Percentiles rank a stretch among this genome's conserved stretches.
phyloP scores from a whole-genome alignment of 2,797 vertebrate species.

The Lophius americanus region DNA sequence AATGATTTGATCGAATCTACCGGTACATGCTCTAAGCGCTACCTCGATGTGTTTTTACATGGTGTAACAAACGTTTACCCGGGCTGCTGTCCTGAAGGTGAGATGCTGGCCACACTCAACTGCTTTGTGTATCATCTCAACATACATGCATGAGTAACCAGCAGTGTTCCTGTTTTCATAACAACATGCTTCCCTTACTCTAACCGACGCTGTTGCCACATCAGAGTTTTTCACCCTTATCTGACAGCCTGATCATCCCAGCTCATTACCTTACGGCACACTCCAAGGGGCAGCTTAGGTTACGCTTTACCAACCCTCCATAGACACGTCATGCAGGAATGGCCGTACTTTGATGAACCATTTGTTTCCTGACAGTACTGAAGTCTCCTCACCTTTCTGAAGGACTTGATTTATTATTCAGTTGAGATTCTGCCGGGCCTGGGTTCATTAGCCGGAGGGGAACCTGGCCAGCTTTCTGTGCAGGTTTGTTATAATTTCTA shows the following conservation, averaged over 20 bases:
- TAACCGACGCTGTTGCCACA: slow-evolving; percentile 71
- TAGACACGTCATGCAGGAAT: slow-evolving; percentile 21
- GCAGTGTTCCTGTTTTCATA: slow-evolving; percentile 68
- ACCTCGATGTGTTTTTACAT: background rate
- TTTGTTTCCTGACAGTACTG: slow-evolving; percentile 37
- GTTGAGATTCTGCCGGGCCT: slow-evolving; percentile 18
- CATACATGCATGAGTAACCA: slow-evolving; percentile 42
- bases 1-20: background rate
- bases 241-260: slow-evolving; percentile 43
- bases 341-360: slow-evolving; percentile 43
- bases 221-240: slow-evolving; percentile 61
- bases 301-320: slow-evolving; percentile 20
- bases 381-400: slow-evolving; percentile 24
- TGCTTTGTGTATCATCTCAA: slow-evolving; percentile 44
- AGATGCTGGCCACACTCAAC: slow-evolving; percentile 18
- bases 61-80: slow-evolving; percentile 28
- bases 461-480: slow-evolving; percentile 20
- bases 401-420: slow-evolving; percentile 54
- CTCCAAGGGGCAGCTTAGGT: slow-evolving; percentile 22
- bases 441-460: slow-evolving; percentile 29
- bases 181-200: slow-evolving; percentile 56
- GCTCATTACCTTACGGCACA: slow-evolving; percentile 34
- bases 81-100: slow-evolving; percentile 28
- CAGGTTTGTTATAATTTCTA: slow-evolving; percentile 32
- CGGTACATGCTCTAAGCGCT: background rate